Evolutionary conservation across 2,888 invertebrate genomes (phyloP), one percentile per base, ranked within the genome.

Genomic region (Arctia plantaginis): DNA sequence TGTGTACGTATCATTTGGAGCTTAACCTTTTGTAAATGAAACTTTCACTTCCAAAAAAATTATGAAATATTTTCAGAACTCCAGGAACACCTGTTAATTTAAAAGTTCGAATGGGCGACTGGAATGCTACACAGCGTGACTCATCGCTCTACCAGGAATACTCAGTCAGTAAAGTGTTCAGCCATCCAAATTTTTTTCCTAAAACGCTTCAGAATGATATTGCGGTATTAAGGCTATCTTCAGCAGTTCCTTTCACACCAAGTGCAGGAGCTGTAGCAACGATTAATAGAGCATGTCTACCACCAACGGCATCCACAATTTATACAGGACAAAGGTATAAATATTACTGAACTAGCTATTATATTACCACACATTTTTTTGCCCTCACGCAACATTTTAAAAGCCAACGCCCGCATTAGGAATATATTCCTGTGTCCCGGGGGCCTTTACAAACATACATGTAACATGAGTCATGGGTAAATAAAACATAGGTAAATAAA

Each of bases 181-280:
- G 97, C 12, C 96, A 97, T 84, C 96, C 98, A 0, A 96, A 96
- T 27, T 99, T 97, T 90, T 97, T 97, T 87, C 91, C 97, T 0
- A 96, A 95, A 73, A 98, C 98, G 79, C 95, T 99, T 66, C 97
- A 97, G 82, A 98, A 98, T 88, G 98, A 99, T 89, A 96, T 99
- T 55, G 98, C 98, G 1, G 96, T 99, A 0, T 90, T 99, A 41
- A 96, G 97, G 76, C 91, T 99, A n/a, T 93, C 96, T 81, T 87
- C 95, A 0, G 87, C 97, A 0, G 96, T 97, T 33, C 95, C 96
- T 0, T 87, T 97, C 13, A 90, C 93, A 0, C 94, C 95, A 1
- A 78, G 82, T 30, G 80, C 77, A n/a, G 96, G 96, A 0, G 91
- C 96, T 13, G 94, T 93, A 2, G 89, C 95, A 1, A 97, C 96